Evolutionary conservation across 2,888 invertebrate genomes (phyloP), one percentile per base, ranked within the genome.

Genomic region (Chrysolina americana): DNA sequence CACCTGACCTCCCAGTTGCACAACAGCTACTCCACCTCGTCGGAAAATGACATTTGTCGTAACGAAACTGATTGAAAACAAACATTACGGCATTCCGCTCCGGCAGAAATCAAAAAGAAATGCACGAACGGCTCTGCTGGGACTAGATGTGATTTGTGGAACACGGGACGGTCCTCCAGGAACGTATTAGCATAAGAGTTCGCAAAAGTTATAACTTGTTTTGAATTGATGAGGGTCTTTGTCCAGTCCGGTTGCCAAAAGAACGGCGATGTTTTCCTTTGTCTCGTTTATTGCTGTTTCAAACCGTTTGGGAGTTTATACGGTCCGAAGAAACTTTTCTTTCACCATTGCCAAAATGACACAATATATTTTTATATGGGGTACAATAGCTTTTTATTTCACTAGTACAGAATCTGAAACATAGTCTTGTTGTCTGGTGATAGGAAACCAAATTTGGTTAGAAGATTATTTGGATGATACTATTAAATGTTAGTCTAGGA

Each of bases 101-200:
- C 79, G 78, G 78, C 76, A 76, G 79, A 79, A 82, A 81, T 79
- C 77, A 79, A 76, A n/a, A 76, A 76, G 73, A 76, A 76, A 81
- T 74, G 72, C 74, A 72, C 69, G 50, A 65, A 41, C 23, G 23
- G 13, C 19, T 56, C 23, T 11, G 23, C 23, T 13, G 56, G 23
- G 56, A 56, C 15, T 59, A 21, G 50, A 68, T 69, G 73, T 65
- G 69, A 73, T 73, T 69, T 68, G 65, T 70, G 19, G 56, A 56
- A 23, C 13, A 56, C 6, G 21, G 56, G 56, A 62, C 62, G 73
- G 62, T 70, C 70, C 70, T 23, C 56, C 50, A 48, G 65, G 73
- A 70, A 65, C 65, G 68, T 70, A 73, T 73, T 73, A 73, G 70
- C 73, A 73, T 73, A 73, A 73, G 69, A 73, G 70, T 73, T 71